Percentiles rank a stretch among this genome's conserved stretches.
phyloP scores from a whole-genome alignment of 2,113 vertebrate species.

The Tenebrosternarchus preto region DNA sequence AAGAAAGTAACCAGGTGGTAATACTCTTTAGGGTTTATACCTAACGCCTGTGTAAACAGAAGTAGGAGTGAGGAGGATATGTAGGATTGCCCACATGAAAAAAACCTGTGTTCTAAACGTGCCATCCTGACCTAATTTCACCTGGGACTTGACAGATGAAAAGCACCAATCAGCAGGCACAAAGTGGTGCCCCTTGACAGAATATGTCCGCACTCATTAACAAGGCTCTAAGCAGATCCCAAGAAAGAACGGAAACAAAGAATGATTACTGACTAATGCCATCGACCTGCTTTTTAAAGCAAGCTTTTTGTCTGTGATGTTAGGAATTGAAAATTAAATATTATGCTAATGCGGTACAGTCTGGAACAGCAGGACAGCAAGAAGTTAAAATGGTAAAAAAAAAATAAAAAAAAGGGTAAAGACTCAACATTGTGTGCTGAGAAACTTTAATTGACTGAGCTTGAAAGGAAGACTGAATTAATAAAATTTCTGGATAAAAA shows the following conservation, averaged over 20 bases:
- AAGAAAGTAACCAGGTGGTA: constrained; percentile 59
- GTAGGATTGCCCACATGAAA: constrained; percentile 36
- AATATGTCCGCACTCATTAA: constrained; percentile 51
- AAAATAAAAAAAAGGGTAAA: background rate
- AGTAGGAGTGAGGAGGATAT: constrained; percentile 10
- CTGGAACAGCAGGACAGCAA: background rate
- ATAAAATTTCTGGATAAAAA: background rate
- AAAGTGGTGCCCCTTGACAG: constrained; percentile 52
- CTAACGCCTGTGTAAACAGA: constrained; percentile 62
- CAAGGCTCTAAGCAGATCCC: constrained; percentile 43
- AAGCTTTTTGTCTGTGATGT: background rate
- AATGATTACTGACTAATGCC: constrained; percentile 46
- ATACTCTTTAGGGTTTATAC: constrained; percentile 64
- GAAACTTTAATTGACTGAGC: background rate
- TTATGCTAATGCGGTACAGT: background rate
- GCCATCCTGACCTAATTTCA: constrained; percentile 62
- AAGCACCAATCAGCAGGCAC: constrained; percentile 55
- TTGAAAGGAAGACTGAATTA: background rate
- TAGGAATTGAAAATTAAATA: background rate
- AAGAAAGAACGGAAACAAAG: constrained; percentile 53
- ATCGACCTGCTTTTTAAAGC: constrained; percentile 42
- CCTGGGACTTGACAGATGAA: constrained; percentile 57
- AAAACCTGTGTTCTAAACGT: constrained; percentile 30
- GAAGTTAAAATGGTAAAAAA: background rate
- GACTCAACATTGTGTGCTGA: background rate